Conservation (phyloP, 2,113 vertebrate species). For the Erpornis zantholeuca region DNA sequence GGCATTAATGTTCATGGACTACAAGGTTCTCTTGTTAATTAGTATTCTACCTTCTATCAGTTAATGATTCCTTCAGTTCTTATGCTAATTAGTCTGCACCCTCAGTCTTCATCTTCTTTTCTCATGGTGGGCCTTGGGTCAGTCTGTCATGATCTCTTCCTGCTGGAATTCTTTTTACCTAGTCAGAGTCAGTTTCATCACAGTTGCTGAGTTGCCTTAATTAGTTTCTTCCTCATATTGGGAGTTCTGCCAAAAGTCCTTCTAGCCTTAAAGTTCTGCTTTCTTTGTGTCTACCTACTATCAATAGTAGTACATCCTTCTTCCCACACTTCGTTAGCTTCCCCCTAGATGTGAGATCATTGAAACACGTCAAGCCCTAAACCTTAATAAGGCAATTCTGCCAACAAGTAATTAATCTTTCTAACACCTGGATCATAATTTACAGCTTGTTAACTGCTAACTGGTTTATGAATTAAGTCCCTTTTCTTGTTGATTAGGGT, state of each 20-base stretch:
- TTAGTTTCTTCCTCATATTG: neutral
- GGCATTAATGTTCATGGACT: neutral
- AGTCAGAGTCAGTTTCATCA: neutral
- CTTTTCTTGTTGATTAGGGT: neutral
- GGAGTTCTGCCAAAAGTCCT: neutral
- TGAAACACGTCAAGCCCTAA: neutral
- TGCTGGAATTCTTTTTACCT: neutral
- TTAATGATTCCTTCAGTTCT: neutral
- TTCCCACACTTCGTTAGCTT: neutral
- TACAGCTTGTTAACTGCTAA: neutral
- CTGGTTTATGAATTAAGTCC: neutral
- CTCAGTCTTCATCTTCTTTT: neutral
- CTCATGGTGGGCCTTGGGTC: neutral
- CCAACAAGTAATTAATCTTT: neutral
- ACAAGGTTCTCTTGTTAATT: neutral
- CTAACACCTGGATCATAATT: neutral
- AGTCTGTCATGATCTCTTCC: neutral
- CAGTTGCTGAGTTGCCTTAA: neutral
- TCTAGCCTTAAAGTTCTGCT: neutral
- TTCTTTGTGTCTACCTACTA: neutral
- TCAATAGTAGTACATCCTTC: neutral
- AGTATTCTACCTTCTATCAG: neutral
- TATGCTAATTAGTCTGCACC: neutral
- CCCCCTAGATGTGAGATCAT: neutral
- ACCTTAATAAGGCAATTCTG: neutral